Percentiles rank a stretch among this genome's conserved stretches.
phyloP scores from a whole-genome alignment of 2,888 invertebrate genomes.

The Kryphioiulus occultus region DNA sequence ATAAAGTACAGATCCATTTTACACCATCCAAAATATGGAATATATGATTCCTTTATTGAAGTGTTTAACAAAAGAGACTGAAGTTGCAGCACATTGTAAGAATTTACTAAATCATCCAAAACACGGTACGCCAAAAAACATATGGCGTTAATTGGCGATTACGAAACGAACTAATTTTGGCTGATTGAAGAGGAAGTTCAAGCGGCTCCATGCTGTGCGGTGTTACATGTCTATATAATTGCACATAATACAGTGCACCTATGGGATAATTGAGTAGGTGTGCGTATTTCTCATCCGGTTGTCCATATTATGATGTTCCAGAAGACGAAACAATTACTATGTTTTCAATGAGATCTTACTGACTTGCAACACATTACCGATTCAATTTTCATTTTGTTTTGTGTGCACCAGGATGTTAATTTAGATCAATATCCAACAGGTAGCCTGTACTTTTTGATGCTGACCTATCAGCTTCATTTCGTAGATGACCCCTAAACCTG shows the following conservation, averaged over 20 bases:
- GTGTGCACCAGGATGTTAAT: neutral
- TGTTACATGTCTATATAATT: neutral
- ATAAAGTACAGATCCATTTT: too few relatives aligned
- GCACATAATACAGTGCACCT: neutral
- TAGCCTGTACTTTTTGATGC: neutral
- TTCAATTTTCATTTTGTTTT: neutral
- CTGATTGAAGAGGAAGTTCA: conserved; percentile 13
- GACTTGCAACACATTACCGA: too few relatives aligned
- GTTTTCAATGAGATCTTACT: neutral
- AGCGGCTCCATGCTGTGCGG: neutral
- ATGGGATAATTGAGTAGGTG: conserved; percentile 12
- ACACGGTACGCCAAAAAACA: neutral
- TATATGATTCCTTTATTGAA: too few relatives aligned
- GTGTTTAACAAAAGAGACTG: too few relatives aligned
- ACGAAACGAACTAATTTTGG: conserved; percentile 11
- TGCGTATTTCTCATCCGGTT: neutral
- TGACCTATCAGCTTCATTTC: neutral
- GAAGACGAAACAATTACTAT: neutral
- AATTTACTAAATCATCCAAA: neutral
- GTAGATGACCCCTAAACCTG: neutral
- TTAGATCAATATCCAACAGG: neutral
- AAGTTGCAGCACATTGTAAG: neutral
- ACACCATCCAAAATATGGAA: too few relatives aligned
- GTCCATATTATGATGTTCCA: neutral
- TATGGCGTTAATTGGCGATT: neutral